Conservation (phyloP, 2,797 vertebrate genomes). For the Intellagama lesueurii region DNA sequence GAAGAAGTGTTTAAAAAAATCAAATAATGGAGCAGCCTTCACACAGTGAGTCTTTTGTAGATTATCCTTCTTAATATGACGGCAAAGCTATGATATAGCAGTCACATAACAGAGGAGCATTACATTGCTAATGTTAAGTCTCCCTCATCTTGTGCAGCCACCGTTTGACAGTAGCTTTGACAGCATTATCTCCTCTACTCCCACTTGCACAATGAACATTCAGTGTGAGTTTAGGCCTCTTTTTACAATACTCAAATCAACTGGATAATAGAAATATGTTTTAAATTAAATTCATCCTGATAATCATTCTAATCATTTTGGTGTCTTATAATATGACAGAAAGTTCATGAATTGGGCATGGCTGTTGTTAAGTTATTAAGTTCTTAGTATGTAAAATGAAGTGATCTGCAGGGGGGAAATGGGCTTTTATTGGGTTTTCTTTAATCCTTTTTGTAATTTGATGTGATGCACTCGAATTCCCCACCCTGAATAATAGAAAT, state of each 20-base stretch:
- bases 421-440: slow-evolving; percentile 1
- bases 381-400: slow-evolving; percentile 9
- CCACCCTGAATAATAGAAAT: slow-evolving; percentile 2
- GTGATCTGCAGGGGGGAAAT: not conserved
- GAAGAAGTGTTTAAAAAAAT: not conserved
- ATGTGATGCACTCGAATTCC: not conserved
- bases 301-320: slow-evolving; percentile 20
- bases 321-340: slow-evolving; percentile 10
- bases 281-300: slow-evolving; percentile 25
- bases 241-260: slow-evolving; percentile 7
- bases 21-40: not conserved
- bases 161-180: not conserved
- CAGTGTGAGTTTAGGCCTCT: not conserved
- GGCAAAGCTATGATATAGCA: not conserved
- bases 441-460: slow-evolving; percentile 9
- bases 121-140: not conserved
- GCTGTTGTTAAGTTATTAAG: slow-evolving; percentile 15
- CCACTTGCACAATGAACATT: not conserved
- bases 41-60: not conserved
- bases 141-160: not conserved
- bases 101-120: not conserved
- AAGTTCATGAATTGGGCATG: slow-evolving; percentile 4
- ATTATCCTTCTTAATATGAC: not conserved
- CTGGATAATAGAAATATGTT: slow-evolving; percentile 7
- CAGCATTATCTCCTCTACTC: not conserved